These are phyloP conservation scores for Archilochus colubris DNA, from an alignment of 2,113 vertebrate species.

Conservation along the genomic window DNA sequence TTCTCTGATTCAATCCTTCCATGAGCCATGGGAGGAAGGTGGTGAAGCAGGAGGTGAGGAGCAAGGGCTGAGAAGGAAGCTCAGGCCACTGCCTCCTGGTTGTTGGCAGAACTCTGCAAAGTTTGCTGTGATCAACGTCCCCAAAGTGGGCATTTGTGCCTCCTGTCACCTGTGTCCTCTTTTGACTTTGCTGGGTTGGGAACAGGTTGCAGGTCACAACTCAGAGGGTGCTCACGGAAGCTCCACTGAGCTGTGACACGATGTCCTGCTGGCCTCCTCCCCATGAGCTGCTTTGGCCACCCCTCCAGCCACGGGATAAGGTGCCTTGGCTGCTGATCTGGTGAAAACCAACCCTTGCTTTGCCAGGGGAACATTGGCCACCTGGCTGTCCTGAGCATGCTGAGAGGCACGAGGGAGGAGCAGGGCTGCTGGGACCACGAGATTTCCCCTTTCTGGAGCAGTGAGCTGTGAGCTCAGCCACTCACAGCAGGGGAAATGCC, in stretches of 20 bases:
- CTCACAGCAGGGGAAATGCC: not conserved
- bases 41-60: not conserved
- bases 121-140: not conserved
- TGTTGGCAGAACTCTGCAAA: not conserved
- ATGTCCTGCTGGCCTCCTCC: not conserved
- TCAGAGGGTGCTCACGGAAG: not conserved
- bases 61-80: not conserved
- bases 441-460: not conserved
- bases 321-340: not conserved
- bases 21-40: not conserved
- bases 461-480: not conserved
- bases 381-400: not conserved
- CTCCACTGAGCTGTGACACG: not conserved
- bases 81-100: not conserved
- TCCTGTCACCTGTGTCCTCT: not conserved
- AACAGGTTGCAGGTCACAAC: not conserved
- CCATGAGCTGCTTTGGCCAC: not conserved
- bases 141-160: not conserved
- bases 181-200: not conserved
- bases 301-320: accelerated
- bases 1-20: no score
- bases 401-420: not conserved
- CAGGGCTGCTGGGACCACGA: not conserved
- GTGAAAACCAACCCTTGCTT: not conserved
- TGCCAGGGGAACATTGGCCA: accelerated